These are phyloP conservation scores for Pheucticus melanocephalus DNA, from an alignment of 2,113 vertebrate genomes.

Conservation along the genomic window DNA sequence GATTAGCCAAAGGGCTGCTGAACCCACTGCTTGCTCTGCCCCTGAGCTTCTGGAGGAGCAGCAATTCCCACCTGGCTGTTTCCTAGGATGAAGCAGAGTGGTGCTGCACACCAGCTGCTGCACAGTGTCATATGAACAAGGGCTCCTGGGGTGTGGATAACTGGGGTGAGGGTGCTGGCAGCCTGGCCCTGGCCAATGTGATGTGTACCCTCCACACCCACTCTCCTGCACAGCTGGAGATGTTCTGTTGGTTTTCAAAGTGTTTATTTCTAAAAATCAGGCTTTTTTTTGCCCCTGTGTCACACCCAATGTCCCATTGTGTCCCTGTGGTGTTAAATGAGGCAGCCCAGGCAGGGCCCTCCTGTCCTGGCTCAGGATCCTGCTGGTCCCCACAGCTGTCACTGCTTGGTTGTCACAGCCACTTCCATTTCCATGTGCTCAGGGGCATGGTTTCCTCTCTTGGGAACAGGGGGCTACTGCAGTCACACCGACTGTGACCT, in stretches of 20 bases:
- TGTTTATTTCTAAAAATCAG: not conserved
- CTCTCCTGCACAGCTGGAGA: not conserved
- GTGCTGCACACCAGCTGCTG: not conserved
- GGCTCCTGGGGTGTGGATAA: no score
- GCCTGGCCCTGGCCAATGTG: not conserved
- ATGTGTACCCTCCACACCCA: not conserved
- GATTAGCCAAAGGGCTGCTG: not conserved
- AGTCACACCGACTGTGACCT: not conserved
- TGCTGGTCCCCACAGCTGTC: not conserved
- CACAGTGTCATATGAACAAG: not conserved
- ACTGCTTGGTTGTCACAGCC: rapidly evolving
- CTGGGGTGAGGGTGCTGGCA: not conserved
- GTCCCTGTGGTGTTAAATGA: not conserved
- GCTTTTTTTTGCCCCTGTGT: not conserved
- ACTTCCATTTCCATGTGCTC: rapidly evolving
- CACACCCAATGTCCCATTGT: rapidly evolving
- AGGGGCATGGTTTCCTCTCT: not conserved
- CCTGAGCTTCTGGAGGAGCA: not conserved
- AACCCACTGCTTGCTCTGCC: not conserved
- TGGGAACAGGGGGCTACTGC: not conserved
- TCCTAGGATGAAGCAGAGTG: not conserved
- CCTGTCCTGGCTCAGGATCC: not conserved
- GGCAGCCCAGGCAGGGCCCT: not conserved
- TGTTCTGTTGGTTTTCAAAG: not conserved
- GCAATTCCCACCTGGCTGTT: not conserved